Conservation (phyloP, 2,797 vertebrate genomes). For the Pseudomugil gertrudae region DNA sequence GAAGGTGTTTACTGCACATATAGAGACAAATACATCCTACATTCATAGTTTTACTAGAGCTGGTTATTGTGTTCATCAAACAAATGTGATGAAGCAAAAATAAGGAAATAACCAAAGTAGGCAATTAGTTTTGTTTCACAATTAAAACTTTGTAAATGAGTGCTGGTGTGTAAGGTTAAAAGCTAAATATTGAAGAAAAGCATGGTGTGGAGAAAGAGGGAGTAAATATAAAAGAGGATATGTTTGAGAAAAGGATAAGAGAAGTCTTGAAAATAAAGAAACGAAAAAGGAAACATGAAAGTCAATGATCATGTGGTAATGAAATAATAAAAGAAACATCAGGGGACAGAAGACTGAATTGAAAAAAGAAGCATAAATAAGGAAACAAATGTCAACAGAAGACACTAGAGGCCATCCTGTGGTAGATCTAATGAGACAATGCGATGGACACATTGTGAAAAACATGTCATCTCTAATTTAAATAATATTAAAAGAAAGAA, state of each 20-base stretch:
- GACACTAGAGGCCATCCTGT: not conserved
- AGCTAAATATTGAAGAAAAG: not conserved
- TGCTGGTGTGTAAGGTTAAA: not conserved
- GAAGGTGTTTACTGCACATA: not conserved
- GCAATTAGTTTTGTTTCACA: not conserved
- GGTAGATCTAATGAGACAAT: not conserved
- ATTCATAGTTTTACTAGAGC: not conserved
- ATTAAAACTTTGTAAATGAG: not conserved
- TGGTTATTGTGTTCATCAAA: slow-evolving; percentile 2
- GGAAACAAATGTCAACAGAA: not conserved
- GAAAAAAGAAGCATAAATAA: not conserved
- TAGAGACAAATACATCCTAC: not conserved
- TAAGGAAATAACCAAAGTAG: not conserved
- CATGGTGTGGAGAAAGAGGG: too few relatives aligned
- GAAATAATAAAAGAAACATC: not conserved
- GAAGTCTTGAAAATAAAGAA: not conserved
- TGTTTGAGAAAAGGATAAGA: not conserved
- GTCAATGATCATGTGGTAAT: too few relatives aligned
- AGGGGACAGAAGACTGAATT: not conserved
- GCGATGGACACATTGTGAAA: not conserved
- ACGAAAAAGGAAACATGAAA: not conserved
- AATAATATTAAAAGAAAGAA: not conserved
- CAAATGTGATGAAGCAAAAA: not conserved
- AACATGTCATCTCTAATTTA: not conserved
- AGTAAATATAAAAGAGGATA: not conserved